Conservation (phyloP, 2,797 vertebrate species). For the Scarus forsteni region DNA sequence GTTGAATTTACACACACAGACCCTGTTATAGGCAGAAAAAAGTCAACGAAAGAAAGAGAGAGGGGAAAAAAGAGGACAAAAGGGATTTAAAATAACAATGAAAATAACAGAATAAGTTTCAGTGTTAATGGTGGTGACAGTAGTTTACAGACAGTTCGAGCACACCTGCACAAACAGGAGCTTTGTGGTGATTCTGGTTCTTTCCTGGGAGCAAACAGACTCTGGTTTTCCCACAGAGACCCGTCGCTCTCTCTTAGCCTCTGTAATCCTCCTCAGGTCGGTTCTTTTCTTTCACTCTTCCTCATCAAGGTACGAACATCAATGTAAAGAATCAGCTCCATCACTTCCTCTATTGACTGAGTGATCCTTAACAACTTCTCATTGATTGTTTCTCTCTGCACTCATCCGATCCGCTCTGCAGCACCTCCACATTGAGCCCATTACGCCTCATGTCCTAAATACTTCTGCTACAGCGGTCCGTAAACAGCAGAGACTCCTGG, state of each 20-base stretch:
- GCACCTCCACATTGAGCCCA: conserved; percentile 48
- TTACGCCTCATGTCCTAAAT: conserved; percentile 20
- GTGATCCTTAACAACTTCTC: conserved; percentile 56
- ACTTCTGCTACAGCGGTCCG: conserved; percentile 13
- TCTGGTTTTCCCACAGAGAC: conserved; percentile 52
- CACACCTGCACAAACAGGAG: too few relatives aligned
- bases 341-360: conserved; percentile 48
- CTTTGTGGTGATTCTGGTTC: neutral
- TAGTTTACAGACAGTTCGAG: too few relatives aligned
- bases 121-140: too few relatives aligned
- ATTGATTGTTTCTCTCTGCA: conserved; percentile 55
- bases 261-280: conserved; percentile 43
- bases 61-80: too few relatives aligned
- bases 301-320: conserved; percentile 52
- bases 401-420: conserved; percentile 43
- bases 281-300: conserved; percentile 7
- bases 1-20: too few relatives aligned
- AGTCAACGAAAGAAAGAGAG: too few relatives aligned
- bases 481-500: conserved; percentile 23
- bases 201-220: conserved; percentile 30
- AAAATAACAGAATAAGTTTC: too few relatives aligned
- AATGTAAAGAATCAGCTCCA: conserved; percentile 38
- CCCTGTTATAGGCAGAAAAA: too few relatives aligned
- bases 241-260: conserved; percentile 30
- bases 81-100: too few relatives aligned